Evolutionary conservation across 2,797 vertebrate species (phyloP).

Genomic region (Brachyalestes nurse): DNA sequence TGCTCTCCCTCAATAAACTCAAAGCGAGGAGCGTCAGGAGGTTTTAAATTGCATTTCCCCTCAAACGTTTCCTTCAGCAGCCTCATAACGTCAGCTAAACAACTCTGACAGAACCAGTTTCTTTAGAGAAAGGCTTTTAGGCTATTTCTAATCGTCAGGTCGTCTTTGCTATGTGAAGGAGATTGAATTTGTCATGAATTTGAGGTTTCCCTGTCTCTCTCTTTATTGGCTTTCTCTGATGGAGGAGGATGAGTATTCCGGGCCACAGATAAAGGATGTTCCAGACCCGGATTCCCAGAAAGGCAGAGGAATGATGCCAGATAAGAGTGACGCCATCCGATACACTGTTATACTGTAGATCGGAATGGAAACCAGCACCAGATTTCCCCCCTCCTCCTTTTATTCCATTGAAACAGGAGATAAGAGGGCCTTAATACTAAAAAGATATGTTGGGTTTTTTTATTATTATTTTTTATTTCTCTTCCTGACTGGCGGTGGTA

Average conservation of each 20-base stretch:
- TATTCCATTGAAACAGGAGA: constrained; percentile 38
- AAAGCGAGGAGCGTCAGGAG: neutral
- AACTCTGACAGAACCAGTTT: constrained; percentile 15
- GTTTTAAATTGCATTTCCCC: constrained; percentile 19
- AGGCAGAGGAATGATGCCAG: constrained; percentile 42
- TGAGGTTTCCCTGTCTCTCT: constrained; percentile 37
- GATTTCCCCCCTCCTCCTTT: neutral
- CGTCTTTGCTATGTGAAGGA: constrained; percentile 32
- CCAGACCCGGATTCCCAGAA: constrained; percentile 48
- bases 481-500: constrained; percentile 45
- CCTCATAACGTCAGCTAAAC: constrained; percentile 30
- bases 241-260: constrained; percentile 38
- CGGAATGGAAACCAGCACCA: constrained; percentile 27
- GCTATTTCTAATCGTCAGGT: constrained; percentile 29
- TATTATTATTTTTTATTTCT: constrained; percentile 28
- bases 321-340: constrained; percentile 43
- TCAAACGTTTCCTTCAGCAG: constrained; percentile 11
- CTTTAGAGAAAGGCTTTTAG: constrained; percentile 39
- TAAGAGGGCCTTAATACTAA: constrained; percentile 36
- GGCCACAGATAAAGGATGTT: constrained; percentile 46
- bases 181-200: constrained; percentile 51
- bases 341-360: constrained; percentile 36
- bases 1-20: constrained; percentile 6
- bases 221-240: constrained; percentile 38
- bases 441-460: constrained; percentile 12